A percentile compares a stretch with the other conserved stretches of the same genome.
Conservation (phyloP, 2,888 invertebrate genomes). For the Augochlorella aurata region DNA sequence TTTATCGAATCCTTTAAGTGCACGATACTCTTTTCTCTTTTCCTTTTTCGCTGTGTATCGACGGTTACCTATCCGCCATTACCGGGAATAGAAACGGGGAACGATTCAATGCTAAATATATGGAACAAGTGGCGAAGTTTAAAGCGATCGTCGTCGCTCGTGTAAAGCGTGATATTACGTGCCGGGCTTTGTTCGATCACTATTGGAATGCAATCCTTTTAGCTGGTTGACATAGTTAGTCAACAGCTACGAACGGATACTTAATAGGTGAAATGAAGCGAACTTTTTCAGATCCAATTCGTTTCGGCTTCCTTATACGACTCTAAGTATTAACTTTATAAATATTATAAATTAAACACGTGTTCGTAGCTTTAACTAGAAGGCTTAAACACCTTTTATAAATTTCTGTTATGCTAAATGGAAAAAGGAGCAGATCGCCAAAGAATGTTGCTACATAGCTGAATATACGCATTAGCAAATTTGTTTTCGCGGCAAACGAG, state of each 20-base stretch:
- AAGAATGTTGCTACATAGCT: not conserved
- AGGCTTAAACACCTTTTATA: too few species aligned
- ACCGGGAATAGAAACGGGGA: not conserved
- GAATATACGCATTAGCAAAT: not conserved
- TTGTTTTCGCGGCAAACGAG: not conserved
- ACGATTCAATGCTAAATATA: constrained; percentile 2
- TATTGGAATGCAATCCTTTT: not conserved
- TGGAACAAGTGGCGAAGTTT: constrained; percentile 4
- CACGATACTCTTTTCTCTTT: not conserved
- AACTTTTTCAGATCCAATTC: too few species aligned
- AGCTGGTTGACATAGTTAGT: too few species aligned
- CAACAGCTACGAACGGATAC: too few species aligned
- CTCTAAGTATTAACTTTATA: too few species aligned
- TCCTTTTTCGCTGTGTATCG: not conserved
- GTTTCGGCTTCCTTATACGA: too few species aligned
- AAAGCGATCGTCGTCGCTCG: not conserved
- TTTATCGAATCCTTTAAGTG: not conserved
- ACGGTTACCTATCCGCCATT: not conserved
- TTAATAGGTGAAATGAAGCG: too few species aligned
- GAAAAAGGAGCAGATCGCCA: not conserved
- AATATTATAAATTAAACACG: too few species aligned
- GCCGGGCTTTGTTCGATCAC: not conserved
- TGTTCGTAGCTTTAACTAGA: too few species aligned
- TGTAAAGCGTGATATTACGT: not conserved
- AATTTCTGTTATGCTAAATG: too few species aligned